Evolutionary conservation across 2,888 invertebrate genomes (phyloP).

Genomic region (Eilema depressum): DNA sequence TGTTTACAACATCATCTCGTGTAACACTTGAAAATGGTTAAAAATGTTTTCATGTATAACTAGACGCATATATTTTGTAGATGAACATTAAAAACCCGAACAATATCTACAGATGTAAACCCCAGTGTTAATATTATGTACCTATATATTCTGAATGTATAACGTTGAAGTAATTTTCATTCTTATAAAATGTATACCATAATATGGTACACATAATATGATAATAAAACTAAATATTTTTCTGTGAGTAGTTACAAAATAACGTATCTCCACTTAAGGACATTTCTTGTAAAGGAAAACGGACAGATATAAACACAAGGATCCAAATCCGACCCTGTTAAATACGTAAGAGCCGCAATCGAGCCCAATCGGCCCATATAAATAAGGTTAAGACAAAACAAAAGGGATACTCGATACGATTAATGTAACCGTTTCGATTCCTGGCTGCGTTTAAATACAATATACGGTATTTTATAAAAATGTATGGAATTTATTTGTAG

Average conservation of each 20-base stretch:
- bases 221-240: too few relatives aligned
- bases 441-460: conserved; percentile 55
- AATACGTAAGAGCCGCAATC: conserved; percentile 56
- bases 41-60: background rate
- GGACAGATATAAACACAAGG: background rate
- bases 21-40: conserved; percentile 27
- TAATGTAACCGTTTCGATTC: conserved; percentile 61
- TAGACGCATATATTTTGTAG: background rate
- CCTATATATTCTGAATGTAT: too few relatives aligned
- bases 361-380: conserved; percentile 61
- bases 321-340: conserved; percentile 55
- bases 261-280: background rate
- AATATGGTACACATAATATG: too few relatives aligned
- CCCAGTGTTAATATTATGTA: too few relatives aligned
- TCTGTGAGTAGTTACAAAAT: too few relatives aligned
- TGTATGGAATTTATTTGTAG: conserved; percentile 15
- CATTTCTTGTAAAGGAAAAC: conserved; percentile 3
- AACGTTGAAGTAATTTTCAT: too few relatives aligned
- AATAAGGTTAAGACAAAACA: conserved; percentile 77
- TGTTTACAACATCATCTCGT: conserved; percentile 40
- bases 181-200: too few relatives aligned
- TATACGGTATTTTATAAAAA: conserved; percentile 49
- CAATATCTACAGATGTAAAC: too few relatives aligned
- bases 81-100: too few relatives aligned
- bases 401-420: conserved; percentile 67